Conservation (phyloP, 2,888 invertebrate genomes). For the Shargacucullia verbasci region DNA sequence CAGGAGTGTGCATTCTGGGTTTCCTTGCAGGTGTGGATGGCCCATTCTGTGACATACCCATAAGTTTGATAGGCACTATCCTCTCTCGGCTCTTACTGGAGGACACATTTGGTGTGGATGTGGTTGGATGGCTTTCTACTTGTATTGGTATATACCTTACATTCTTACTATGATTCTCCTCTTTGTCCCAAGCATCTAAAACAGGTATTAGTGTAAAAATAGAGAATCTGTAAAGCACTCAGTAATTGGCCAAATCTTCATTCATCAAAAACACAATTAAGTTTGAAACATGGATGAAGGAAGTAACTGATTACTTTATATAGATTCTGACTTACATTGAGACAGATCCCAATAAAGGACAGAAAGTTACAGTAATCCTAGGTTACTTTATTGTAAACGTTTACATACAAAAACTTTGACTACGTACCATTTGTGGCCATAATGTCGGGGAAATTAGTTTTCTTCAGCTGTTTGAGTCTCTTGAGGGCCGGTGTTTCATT, state of each 20-base stretch:
- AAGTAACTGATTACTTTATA: no score
- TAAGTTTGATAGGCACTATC: constrained; percentile 71
- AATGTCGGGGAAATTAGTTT: constrained; percentile 74
- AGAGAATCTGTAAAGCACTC: background rate
- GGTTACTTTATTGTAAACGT: constrained; percentile 17
- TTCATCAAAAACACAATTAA: no score
- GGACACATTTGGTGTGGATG: constrained; percentile 80
- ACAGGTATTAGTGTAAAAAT: background rate
- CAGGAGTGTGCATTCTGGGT: constrained; percentile 73
- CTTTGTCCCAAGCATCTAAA: constrained; percentile 71
- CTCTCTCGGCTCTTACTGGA: constrained; percentile 60
- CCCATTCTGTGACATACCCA: constrained; percentile 70
- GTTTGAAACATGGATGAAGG: no score
- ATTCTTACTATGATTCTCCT: constrained; percentile 68
- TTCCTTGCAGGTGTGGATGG: constrained; percentile 69
- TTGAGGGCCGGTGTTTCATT: constrained; percentile 79
- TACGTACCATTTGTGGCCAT: constrained; percentile 76
- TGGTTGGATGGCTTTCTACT: constrained; percentile 79
- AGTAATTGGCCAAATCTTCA: no score
- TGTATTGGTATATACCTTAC: constrained; percentile 82
- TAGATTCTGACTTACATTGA: no score
- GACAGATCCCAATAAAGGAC: no score
- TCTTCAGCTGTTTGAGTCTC: constrained; percentile 75
- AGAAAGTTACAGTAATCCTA: constrained; percentile 9
- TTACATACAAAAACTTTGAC: constrained; percentile 7